Percentiles rank a stretch among this genome's conserved stretches.
Conservation (phyloP, 2,113 vertebrate species). For the Fukomys damarensis region DNA sequence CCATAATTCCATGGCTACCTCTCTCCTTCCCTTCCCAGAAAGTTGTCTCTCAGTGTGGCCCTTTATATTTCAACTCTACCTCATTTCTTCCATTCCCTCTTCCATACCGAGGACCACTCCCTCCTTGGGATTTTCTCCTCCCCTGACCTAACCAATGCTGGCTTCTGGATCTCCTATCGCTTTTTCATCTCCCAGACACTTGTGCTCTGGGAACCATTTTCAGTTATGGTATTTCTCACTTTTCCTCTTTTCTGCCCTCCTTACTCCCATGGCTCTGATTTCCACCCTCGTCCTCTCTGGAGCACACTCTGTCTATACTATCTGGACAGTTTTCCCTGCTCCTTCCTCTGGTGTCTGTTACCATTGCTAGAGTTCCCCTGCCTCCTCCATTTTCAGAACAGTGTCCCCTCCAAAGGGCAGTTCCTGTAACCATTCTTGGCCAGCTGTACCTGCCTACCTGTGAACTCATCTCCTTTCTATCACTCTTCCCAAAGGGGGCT, state of each 20-base stretch:
- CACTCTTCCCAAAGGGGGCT: accelerated
- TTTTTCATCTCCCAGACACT: neutral
- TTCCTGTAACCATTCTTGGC: accelerated
- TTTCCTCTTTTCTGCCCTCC: neutral
- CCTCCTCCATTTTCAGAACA: neutral
- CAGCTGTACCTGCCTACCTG: accelerated
- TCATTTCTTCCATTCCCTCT: neutral
- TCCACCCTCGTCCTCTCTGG: neutral
- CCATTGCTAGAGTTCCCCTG: too few species aligned
- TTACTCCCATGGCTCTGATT: neutral
- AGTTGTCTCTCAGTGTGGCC: neutral
- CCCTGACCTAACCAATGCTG: accelerated
- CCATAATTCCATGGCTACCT: neutral
- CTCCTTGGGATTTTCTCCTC: neutral
- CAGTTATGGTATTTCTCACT: neutral
- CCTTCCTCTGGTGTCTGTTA: neutral
- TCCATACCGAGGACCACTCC: neutral
- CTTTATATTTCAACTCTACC: neutral
- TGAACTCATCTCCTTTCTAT: neutral
- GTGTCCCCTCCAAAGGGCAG: accelerated
- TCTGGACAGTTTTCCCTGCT: neutral
- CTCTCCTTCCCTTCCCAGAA: neutral
- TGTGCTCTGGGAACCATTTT: neutral
- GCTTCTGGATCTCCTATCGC: neutral
- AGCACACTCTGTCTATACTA: neutral